Conservation (phyloP, 2,113 vertebrate genomes). For the Toxotes jaculatrix region DNA sequence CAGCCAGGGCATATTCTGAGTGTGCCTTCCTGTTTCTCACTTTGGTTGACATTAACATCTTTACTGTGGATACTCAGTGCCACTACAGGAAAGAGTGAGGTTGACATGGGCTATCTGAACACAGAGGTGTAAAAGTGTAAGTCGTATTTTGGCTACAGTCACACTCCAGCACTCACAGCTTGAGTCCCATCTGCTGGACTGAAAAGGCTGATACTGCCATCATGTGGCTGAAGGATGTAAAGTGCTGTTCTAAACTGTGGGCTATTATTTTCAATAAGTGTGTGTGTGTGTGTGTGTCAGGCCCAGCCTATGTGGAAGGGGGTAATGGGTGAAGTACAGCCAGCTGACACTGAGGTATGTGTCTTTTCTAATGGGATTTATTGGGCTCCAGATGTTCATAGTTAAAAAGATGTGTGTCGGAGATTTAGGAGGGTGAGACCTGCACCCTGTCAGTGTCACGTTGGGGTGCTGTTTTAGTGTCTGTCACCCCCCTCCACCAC, state of each 20-base stretch:
- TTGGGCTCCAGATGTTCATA: conserved; percentile 74
- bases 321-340: conserved; percentile 48
- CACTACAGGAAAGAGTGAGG: conserved; percentile 7
- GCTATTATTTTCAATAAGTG: background rate
- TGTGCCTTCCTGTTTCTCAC: conserved; percentile 20
- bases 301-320: conserved; percentile 23
- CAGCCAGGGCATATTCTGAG: background rate
- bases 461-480: conserved; percentile 68
- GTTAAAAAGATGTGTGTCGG: conserved; percentile 77
- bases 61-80: conserved; percentile 32
- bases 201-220: conserved; percentile 78
- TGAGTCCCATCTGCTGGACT: background rate
- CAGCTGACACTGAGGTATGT: conserved; percentile 70
- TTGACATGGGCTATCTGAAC: conserved; percentile 27
- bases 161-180: background rate
- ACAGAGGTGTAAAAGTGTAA: conserved; percentile 6
- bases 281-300: conserved; percentile 10
- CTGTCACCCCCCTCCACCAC: conserved; percentile 34
- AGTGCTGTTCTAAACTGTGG: background rate
- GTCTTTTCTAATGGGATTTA: conserved; percentile 74
- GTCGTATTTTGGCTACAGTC: conserved; percentile 6
- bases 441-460: conserved; percentile 70
- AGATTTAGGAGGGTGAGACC: conserved; percentile 75
- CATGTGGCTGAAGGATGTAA: conserved; percentile 69
- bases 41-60: conserved; percentile 37